Evolutionary conservation across 2,888 invertebrate species (phyloP).

Genomic region (Orthosia cruda): DNA sequence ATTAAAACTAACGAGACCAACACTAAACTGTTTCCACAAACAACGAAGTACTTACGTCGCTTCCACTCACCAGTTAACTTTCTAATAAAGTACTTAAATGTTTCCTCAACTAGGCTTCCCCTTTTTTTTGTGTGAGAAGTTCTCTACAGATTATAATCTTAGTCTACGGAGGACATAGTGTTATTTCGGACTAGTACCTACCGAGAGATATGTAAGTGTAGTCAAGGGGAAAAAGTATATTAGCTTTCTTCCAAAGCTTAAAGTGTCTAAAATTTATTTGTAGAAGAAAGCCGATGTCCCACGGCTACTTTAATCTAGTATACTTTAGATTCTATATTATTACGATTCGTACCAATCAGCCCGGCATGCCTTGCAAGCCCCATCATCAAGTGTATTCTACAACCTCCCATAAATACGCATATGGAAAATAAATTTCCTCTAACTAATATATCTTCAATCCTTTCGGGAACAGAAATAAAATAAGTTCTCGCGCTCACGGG

Average conservation of each 20-base stretch:
- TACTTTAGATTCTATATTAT: background rate
- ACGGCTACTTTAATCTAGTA: background rate
- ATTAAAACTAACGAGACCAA: constrained; percentile 5
- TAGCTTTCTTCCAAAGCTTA: background rate
- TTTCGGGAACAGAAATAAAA: constrained; percentile 30
- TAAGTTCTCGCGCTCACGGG: constrained; percentile 34
- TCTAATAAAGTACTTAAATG: background rate
- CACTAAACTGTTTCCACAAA: background rate
- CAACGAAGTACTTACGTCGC: background rate
- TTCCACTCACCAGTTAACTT: background rate
- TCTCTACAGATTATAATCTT: too few species aligned
- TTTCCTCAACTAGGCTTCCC: background rate
- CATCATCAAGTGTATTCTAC: background rate
- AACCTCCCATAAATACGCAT: background rate
- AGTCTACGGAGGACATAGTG: background rate
- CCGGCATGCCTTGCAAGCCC: background rate
- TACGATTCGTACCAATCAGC: background rate
- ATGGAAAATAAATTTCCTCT: background rate
- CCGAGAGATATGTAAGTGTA: background rate
- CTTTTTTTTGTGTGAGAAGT: background rate
- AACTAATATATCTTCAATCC: background rate
- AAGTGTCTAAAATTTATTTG: too few species aligned
- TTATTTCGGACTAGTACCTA: background rate
- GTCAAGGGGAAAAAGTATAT: background rate
- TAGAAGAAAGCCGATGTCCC: too few species aligned